Base-by-base conservation (phyloP, 2,797 vertebrate species). In the Bovichtus variegatus region DNA sequence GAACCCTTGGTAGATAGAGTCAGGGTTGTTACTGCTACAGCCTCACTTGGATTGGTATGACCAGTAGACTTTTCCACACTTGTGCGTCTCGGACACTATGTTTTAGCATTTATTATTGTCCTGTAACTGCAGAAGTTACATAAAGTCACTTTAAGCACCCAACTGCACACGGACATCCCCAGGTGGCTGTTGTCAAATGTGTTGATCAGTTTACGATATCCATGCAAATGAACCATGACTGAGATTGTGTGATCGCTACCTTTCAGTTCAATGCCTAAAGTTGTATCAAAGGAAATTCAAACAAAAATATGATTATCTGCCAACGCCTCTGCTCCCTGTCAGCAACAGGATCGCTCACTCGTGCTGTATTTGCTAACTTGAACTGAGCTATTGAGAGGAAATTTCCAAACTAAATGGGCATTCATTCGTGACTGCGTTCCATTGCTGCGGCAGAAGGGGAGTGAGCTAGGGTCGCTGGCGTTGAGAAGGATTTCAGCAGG, bases 401-500 rank as follows among this genome's bases (percentile, higher is more conserved):
- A 80, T 78, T 73, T 84, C n/a, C 72, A 46, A n/a, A 57, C 78
- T 82, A 88, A 88, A 87, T 66, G 49, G 60, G 4, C 64, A 75
- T 80, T 87, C 78, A 86, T 75, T 83, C 64, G 36, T 74, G 75
- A 78, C 72, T 78, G 68, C 76, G 70, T 82, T 76, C 54, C 81
- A 65, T 51, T 50, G 70, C 74, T 43, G 57, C 40, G 58, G 78
- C 62, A 80, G 85, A 76, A 74, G 72, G 44, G 76, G 76, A 82
- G 73, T 36, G 72, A 84, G 73, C 64, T 3, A 36, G 71, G 84
- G 83, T 84, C 64, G 31, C 67, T 74, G 76, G 64, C 61, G 84
- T 77, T 63, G 49, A 88, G 85, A 73, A 74, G 71, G 78, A 80
- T 82, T 86, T 87, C 58, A 67, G 82, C 68, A 60, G 80, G 74